Conservation (phyloP, 1,140 invertebrate species). For the Bradysia coprophila region DNA sequence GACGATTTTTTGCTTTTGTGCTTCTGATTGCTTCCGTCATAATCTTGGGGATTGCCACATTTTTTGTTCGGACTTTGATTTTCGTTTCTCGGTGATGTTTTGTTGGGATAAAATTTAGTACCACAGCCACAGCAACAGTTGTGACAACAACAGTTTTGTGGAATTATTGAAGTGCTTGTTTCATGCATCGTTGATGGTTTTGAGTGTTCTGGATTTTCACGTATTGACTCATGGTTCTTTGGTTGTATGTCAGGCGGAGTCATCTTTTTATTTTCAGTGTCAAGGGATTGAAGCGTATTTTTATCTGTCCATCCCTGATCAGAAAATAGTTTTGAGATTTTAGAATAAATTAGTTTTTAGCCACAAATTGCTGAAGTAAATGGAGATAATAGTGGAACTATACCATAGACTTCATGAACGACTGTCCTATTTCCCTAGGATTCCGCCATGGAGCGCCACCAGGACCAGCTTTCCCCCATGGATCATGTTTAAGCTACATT, state of each 20-base stretch:
- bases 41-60: no score
- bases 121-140: conserved; percentile 1
- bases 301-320: conserved; percentile 1
- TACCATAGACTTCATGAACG: conserved; percentile 43
- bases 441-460: conserved; percentile 38
- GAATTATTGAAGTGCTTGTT: neutral
- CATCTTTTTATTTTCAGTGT: neutral
- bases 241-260: no score
- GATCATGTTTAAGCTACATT: conserved; percentile 20
- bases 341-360: no score
- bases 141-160: neutral
- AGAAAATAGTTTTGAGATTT: neutral
- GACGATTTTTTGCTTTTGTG: neutral
- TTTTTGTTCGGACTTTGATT: neutral
- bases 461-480: conserved; percentile 37
- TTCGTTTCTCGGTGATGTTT: no score
- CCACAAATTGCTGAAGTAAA: no score
- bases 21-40: neutral
- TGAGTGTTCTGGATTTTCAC: no score
- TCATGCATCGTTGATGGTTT: no score
- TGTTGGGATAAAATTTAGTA: no score
- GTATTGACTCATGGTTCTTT: no score
- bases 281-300: neutral
- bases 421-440: conserved; percentile 32
- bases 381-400: conserved; percentile 5